A percentile compares a stretch with the other conserved stretches of the same genome.
phyloP scores from a whole-genome alignment of 2,888 invertebrate species.

The Leptopilina myrica region DNA sequence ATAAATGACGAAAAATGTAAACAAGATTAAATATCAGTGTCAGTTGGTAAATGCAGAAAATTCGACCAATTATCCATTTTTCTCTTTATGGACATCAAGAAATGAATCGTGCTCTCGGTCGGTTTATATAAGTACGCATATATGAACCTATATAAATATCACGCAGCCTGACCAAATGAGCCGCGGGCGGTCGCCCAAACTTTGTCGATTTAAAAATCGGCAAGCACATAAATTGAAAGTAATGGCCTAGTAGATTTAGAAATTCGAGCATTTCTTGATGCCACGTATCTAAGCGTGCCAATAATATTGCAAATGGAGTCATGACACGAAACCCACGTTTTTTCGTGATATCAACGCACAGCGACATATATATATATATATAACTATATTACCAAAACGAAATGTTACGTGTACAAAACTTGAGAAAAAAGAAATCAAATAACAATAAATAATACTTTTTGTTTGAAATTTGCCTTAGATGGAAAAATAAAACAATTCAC shows the following conservation, averaged over 20 bases:
- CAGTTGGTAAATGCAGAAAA: background rate
- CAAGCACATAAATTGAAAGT: constrained; percentile 74
- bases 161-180: constrained; percentile 26
- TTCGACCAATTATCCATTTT: background rate
- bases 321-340: constrained; percentile 63
- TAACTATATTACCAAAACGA: too few species aligned
- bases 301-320: constrained; percentile 62
- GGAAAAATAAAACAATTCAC: too few species aligned
- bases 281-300: constrained; percentile 58
- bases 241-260: constrained; percentile 62
- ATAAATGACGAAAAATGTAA: background rate
- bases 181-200: constrained; percentile 67
- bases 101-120: constrained; percentile 54
- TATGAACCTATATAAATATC: constrained; percentile 43
- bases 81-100: constrained; percentile 24
- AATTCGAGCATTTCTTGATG: constrained; percentile 35
- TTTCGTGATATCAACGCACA: constrained; percentile 17
- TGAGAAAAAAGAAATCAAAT: background rate
- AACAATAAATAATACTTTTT: too few species aligned
- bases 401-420: constrained; percentile 19
- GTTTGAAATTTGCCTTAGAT: too few species aligned
- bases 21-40: background rate
- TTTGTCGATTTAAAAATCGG: constrained; percentile 68
- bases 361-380: too few species aligned
- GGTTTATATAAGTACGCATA: constrained; percentile 48